Base-by-base conservation (phyloP, 2,888 invertebrate species). In the Griposia aprilina region DNA sequence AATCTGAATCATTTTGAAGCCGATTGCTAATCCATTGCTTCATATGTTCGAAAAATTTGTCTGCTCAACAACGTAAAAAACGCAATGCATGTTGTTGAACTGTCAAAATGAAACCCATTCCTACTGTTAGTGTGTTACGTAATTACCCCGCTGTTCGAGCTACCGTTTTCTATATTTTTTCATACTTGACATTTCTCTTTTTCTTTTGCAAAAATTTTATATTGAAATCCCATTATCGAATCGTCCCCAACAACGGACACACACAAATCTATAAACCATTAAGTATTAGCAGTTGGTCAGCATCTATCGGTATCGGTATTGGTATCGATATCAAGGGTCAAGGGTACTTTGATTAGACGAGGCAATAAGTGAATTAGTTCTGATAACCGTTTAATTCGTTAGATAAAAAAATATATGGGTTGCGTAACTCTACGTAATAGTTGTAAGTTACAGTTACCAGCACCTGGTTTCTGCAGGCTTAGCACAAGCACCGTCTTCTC, bases 321-420 rank as follows among this genome's bases (percentile, higher is more conserved):
- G 71, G 68, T 69, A 78, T 81, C 66, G 63, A 57, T 70, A 66
- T 62, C 72, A 59, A 62, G 82, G 86, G 83, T 85, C 88, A 89
- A 88, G 89, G 87, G 63, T 65, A 74, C 67, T 75, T 81, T 57
- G 57, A 81, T 87, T 81, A 88, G 82, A 59, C 26, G 30, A 26
- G 41, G 60, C 45, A 63, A 20, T 82, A 86, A 88, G 80, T 84
- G 86, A 84, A 86, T 87, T 88, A 84, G 48, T 87, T 88, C 88
- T 65, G 66, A 66, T 76, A 82, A 79, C 60, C 67, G 36, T 59
- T 72, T 68, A 79, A 80, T 82, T 79, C 62, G 41, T 55, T 41
- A 57, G 41, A 52, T 62, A 57, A 65, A 72, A 59, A 45, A 10
- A 17, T 55, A 26, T n/a, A 15, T 69, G n/a, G 23, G 41, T 74